Base-by-base conservation (phyloP, 1,140 invertebrate species). In the Micrasema longulum region DNA sequence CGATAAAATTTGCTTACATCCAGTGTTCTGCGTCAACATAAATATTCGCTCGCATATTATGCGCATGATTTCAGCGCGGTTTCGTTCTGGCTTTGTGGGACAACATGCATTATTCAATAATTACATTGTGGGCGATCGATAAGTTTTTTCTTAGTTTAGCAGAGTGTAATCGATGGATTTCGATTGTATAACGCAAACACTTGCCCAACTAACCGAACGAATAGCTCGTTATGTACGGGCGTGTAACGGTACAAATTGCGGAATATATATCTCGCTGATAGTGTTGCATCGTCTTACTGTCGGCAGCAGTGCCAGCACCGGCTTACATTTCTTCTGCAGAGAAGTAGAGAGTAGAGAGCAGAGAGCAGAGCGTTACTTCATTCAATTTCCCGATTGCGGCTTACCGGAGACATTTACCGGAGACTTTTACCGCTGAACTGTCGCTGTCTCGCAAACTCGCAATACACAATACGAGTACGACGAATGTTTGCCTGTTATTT, bases 181-280 rank as follows among this genome's bases (percentile, higher is more conserved):
- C 10, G 7, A 12, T 63, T 63, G 36, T 63, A 63, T 63, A 63
- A 63, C 36, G 41, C 53, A n/a, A 23, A 18, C 48, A 52, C 48
- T 52, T 52, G 23, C 48, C 14, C 23, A 14, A 52, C 20, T 50
- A 0, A 20, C 18, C 48, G 1, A 16, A 3, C 48, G 53, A 57
- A 14, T 57, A 26, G 53, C 12, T 31, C 31, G 53, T 57, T 57
- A 57, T 10, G 38, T 18, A 63, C 53, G 57, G 18, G 57, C n/a
- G 18, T 35, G 57, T 52, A 67, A 67, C 64, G 45, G 45, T 50
- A 38, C 16, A 36, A 52, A 16, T 67, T 67, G 64, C 64, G 64
- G 64, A 67, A 67, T 67, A 65, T 26, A 48, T 67, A 67, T 67
- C 48, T 47, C 47, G 14, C 12, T 16, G 48, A 52, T 67, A 7